Evolutionary conservation across 2,888 invertebrate species (phyloP).

Genomic region (Malacosoma neustria): DNA sequence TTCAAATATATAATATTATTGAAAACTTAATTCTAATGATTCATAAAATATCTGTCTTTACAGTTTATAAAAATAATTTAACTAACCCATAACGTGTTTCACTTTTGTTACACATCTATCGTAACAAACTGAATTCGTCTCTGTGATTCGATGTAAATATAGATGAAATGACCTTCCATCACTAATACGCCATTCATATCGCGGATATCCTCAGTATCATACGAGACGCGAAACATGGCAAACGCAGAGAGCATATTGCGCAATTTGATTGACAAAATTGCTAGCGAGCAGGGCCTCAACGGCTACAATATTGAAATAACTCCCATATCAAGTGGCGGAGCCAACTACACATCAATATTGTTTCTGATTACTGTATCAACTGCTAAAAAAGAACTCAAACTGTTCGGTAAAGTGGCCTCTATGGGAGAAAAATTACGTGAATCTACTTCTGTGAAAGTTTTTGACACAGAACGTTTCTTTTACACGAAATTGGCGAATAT

Average conservation of each 20-base stretch:
- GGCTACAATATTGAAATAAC: slow-evolving; percentile 5
- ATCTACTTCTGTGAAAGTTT: slow-evolving; percentile 1
- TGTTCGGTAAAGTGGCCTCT: slow-evolving; percentile 8
- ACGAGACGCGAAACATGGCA: slow-evolving; percentile 8
- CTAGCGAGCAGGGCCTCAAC: slow-evolving; percentile 5
- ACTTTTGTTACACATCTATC: no score
- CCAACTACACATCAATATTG: slow-evolving; percentile 14
- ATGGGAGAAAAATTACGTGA: slow-evolving; percentile 7
- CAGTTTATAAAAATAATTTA: no score
- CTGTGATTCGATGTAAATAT: no score
- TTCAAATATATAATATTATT: no score
- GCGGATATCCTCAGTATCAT: no score
- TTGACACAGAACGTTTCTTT: slow-evolving; percentile 9
- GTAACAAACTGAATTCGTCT: no score
- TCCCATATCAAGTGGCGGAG: slow-evolving; percentile 11
- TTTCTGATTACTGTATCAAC: slow-evolving; percentile 9
- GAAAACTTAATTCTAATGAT: no score
- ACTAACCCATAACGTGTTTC: no score
- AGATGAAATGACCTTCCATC: no score
- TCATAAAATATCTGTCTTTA: no score
- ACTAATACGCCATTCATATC: no score
- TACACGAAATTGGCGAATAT: slow-evolving; percentile 9
- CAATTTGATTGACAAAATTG: slow-evolving; percentile 6
- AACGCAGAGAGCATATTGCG: slow-evolving; percentile 2
- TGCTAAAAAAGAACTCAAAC: not conserved